Base-by-base conservation (phyloP, 2,113 vertebrate species). In the Halcyon malimbica region DNA sequence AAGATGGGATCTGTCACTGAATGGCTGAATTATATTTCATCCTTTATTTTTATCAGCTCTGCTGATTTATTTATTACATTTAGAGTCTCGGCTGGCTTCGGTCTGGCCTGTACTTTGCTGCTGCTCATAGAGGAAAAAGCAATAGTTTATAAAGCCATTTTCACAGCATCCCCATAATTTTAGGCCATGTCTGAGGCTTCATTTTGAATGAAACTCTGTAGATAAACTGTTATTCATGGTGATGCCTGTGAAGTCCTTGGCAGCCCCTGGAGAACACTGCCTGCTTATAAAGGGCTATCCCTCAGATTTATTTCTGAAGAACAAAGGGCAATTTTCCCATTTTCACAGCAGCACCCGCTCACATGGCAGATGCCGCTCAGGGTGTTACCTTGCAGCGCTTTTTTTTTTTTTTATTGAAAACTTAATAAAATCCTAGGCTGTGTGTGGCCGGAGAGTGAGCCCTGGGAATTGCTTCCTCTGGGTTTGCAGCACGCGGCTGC, bases 11-110 rank as follows among this genome's bases (percentile, higher is more conserved):
- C 94, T 94, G 77, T 97, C 96, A 68, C 87, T 11, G 69, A 96
- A 86, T 33, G 92, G 83, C 81, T 93, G 96, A 94, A 96, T 96
- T 97, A 97, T 96, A 96, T 96, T 96, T 95, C 96, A 97, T 96
- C 87, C 78, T 94, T 95, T 95, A 92, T 94, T 97, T 97, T 96
- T 93, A 97, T 96, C 94, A 89, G 95, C 71, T 53, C 71, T 33
- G 8, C 75, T 82, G 96, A 91, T 95, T 96, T 97, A 96, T 94
- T 95, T 96, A 91, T 95, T 93, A 80, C 94, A 60, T 87, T 87
- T 78, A 44, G 89, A 89, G 65, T 63, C 76, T 51, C 67, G 3
- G 51, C 90, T 87, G 69, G 80, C 92, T 96, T 94, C 95, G 92
- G 90, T 90, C 89, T 93, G 89, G 94, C 80, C 93, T 71, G 37